phyloP scores from a whole-genome alignment of 2,888 invertebrate genomes.

The Patella depressa region DNA sequence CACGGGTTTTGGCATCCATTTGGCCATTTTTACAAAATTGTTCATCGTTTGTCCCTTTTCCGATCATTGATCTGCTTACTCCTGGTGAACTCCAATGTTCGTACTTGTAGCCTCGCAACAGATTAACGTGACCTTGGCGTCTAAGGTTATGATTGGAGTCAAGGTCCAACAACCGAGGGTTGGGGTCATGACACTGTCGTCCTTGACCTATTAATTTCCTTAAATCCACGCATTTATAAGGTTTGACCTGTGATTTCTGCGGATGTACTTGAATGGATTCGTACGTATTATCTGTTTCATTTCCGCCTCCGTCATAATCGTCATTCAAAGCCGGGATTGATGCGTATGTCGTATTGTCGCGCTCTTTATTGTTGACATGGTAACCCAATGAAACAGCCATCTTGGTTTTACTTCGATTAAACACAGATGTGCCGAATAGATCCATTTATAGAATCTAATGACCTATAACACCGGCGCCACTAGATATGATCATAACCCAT shows the following conservation, averaged over 20 bases:
- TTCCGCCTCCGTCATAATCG: not conserved
- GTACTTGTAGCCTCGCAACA: conserved; percentile 2
- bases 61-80: not conserved
- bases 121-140: not conserved
- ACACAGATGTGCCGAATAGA: no score
- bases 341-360: not conserved
- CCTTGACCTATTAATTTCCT: not conserved
- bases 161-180: not conserved
- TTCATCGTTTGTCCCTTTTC: no score
- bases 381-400: not conserved
- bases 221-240: not conserved
- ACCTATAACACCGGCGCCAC: no score
- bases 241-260: not conserved
- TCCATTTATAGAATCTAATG: no score
- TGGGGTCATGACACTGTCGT: not conserved
- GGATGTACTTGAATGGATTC: not conserved
- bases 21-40: no score
- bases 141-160: not conserved
- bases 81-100: not conserved
- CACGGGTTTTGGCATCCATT: not conserved
- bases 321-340: not conserved
- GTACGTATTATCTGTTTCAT: conserved; percentile 6
- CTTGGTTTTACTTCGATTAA: not conserved
- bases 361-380: not conserved
- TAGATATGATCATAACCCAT: no score